Evolutionary conservation across 1,140 invertebrate species (phyloP), one percentile per base, ranked within the genome.

Genomic region (Harlomillsia oculata): DNA sequence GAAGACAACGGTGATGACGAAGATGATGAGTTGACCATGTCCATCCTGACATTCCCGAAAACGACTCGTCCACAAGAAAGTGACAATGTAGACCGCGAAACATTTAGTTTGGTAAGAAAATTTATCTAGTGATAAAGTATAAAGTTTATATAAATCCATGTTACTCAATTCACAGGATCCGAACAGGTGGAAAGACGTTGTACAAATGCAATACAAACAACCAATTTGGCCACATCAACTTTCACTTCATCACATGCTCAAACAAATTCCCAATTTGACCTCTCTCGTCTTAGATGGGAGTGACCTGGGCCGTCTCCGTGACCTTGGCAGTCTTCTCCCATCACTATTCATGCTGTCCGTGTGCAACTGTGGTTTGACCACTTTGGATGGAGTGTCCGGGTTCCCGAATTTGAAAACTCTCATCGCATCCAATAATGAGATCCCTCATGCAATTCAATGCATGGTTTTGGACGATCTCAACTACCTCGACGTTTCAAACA

Each of bases 361-460:
- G n/a, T 78, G 77, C 58, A 75, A 77, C 29, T 84, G 82, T 63
- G 76, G 77, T 0, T 66, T 84, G 16, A 76, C 72, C 9, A 77
- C 73, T 60, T 72, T 84, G 37, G 82, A 84, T 66, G 81, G 81
- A 1, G 75, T 80, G 9, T 78, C 77, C 69, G 81, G 78, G 0
- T 62, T 82, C 25, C 71, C 77, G 3, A 74, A 72, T 44, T 64
- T 84, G 18, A 69, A 76, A 29, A 79, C 81, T 46, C 68, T 84
- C 0, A 72, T 79, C 59, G 81, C 81, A 0, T 71, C 77, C 26
- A 75, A 78, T 29, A 83, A 84, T 64, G 70, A 71, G 36, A 73
- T 84, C 8, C 71, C 72, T 16, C 75, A 81, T 34, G 66, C 81
- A 11, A 74, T 77, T 40, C 77, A 78, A 0, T 72, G 79, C 45